Base-by-base conservation (phyloP, 2,888 invertebrate genomes). In the Diarsia dahlii region DNA sequence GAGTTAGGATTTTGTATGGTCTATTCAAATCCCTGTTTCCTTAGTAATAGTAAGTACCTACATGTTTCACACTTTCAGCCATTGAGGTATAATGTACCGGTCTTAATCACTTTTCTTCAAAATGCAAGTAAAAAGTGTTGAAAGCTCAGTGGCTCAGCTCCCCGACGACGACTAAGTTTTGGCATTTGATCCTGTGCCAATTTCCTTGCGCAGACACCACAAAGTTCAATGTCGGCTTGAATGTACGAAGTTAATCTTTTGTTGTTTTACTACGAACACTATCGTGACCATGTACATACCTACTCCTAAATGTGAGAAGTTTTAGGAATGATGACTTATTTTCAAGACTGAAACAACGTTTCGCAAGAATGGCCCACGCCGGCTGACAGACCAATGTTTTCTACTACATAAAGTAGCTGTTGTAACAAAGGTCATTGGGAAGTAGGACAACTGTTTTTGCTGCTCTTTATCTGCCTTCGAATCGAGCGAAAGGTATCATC, bases 401-500 rank as follows among this genome's bases (percentile, higher is more conserved):
- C 92, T 91, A 91, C 90, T 89, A 90, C 45, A 45, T 45, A 46
- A 60, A 90, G 89, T 83, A 89, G 87, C 86, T 88, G 86, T 90
- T 90, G 90, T 92, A 94, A 95, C 94, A 95, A 95, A 95, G 95
- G 94, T 95, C 95, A 95, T 93, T 95, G 95, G 92, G 94, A 96
- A 95, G 94, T 95, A 88, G 95, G 91, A 92, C 95, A 93, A 90
- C 87, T 88, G 93, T 95, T 95, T 94, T 94, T 94, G 92, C 92
- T 92, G 92, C 92, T 94, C 92, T 92, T 91, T 93, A 94, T 94
- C 93, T 92, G 89, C 90, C 92, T 92, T 93, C 91, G 93, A 92
- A 94, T 94, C 93, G 93, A 96, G 95, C 95, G 95, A 95, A 96
- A 96, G 95, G 96, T 94, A 95, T 94, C 94, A 94, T 92, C 93